Evolutionary conservation across 2,888 invertebrate genomes (phyloP).

Genomic region (Polydrusus cervinus): DNA sequence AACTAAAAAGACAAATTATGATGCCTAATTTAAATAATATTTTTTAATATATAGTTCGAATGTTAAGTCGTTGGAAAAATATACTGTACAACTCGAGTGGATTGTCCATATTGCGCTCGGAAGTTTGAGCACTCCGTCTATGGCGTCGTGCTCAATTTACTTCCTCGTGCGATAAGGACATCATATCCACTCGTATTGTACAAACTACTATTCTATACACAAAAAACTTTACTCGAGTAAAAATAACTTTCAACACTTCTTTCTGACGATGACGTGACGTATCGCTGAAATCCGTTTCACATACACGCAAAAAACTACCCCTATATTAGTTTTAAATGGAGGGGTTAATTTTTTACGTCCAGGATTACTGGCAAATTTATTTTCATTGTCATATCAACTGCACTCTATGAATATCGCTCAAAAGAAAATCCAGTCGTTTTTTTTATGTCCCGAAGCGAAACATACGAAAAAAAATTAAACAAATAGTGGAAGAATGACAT

Average conservation of each 20-base stretch:
- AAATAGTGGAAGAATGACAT: constrained; percentile 37
- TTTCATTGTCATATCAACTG: constrained; percentile 47
- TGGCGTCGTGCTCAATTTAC: no score
- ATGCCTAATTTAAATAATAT: no score
- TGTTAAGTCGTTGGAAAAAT: no score
- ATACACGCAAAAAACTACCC: constrained; percentile 46
- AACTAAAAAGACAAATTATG: no score
- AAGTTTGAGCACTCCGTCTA: no score
- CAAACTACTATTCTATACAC: no score
- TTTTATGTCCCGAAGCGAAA: constrained; percentile 29
- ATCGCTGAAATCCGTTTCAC: constrained; percentile 46
- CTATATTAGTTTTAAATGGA: constrained; percentile 57
- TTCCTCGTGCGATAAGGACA: no score
- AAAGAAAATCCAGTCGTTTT: constrained; percentile 27
- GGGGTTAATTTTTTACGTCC: constrained; percentile 48
- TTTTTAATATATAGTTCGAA: no score
- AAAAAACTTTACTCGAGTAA: constrained; percentile 14
- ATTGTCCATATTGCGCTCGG: no score
- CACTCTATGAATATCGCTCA: constrained; percentile 49
- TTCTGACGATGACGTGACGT: constrained; percentile 29
- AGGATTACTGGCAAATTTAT: constrained; percentile 55
- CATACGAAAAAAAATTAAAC: constrained; percentile 32
- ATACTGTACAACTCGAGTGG: no score
- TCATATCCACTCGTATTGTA: no score
- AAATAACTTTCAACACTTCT: constrained; percentile 41